Evolutionary conservation across 2,113 vertebrate genomes (phyloP).

Genomic region (Sisor rabdophorus): DNA sequence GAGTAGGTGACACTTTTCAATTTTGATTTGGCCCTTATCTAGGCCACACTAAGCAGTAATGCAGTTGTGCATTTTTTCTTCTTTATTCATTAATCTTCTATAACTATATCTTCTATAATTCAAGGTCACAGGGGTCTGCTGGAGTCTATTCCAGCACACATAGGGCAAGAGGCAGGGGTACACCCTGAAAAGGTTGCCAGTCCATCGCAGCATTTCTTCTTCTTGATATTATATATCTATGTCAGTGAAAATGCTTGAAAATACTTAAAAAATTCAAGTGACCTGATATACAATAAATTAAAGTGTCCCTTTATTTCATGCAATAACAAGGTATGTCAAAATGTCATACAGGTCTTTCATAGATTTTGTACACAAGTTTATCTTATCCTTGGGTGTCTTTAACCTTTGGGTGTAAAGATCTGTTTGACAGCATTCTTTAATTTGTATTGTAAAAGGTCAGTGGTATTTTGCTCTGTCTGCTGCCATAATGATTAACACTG

Average conservation of each 20-base stretch:
- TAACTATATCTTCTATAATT: too few relatives aligned
- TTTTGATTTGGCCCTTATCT: neutral
- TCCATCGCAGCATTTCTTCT: too few relatives aligned
- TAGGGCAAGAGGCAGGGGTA: too few relatives aligned
- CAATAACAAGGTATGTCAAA: neutral
- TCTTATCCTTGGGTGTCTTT: constrained; percentile 7
- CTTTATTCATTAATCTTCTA: too few relatives aligned
- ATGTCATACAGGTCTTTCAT: neutral
- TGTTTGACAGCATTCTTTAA: constrained; percentile 2
- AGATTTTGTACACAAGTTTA: neutral
- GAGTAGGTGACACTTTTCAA: neutral
- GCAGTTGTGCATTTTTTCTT: too few relatives aligned
- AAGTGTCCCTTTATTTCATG: neutral
- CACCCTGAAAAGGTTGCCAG: too few relatives aligned
- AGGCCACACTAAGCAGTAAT: neutral
- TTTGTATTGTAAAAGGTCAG: neutral
- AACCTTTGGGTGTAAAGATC: neutral
- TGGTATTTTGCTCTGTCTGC: neutral
- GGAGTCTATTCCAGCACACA: too few relatives aligned
- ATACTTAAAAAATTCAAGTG: neutral
- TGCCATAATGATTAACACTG: neutral
- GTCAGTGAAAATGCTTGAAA: neutral
- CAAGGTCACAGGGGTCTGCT: too few relatives aligned
- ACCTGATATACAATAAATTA: neutral
- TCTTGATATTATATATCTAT: neutral